Evolutionary conservation across 2,797 vertebrate genomes (phyloP), one percentile per base, ranked within the genome.

Genomic region (Tragopan temminckii): DNA sequence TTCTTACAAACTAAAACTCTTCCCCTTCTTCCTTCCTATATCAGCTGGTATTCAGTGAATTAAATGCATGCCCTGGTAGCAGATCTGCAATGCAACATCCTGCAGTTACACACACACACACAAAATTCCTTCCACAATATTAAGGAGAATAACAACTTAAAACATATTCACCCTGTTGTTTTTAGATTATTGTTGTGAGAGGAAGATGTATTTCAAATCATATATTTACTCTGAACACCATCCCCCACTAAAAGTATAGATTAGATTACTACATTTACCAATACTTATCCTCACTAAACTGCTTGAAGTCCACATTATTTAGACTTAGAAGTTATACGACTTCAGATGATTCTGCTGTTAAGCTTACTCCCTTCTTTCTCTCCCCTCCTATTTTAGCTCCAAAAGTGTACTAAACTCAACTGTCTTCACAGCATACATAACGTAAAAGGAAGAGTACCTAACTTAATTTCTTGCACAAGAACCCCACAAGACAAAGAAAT

Each of bases 401-500:
- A 35, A 52, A 4, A 79, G 24, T 42, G 48, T 24, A 69, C 3
- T 45, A 46, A 92, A 66, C n/a, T 43, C 38, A 57, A 35, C 27
- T 72, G 50, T 83, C 55, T 68, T 91, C 55, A 57, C 13, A 80
- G n/a, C 11, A 77, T 12, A 92, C n/a, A 77, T n/a, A 52, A 80
- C 15, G 63, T 27, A 72, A 67, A 52, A 76, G 64, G 81, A 43
- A 38, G 48, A 70, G 57, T 50, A 66, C 50, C 19, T 46, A 92
- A 71, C 50, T 93, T 78, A 4, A 80, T 92, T 92, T 93, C 72
- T 40, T 7, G 1, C 66, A 55, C 16, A 63, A 55, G 35, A 92
- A 59, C 17, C 53, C 53, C 24, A 10, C 46, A 85, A 88, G 66
- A 27, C 18, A 68, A 20, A 35, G 45, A 94, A 93, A 89, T 87